Evolutionary conservation across 1,140 invertebrate genomes (phyloP).

Genomic region (Aethina tumida): DNA sequence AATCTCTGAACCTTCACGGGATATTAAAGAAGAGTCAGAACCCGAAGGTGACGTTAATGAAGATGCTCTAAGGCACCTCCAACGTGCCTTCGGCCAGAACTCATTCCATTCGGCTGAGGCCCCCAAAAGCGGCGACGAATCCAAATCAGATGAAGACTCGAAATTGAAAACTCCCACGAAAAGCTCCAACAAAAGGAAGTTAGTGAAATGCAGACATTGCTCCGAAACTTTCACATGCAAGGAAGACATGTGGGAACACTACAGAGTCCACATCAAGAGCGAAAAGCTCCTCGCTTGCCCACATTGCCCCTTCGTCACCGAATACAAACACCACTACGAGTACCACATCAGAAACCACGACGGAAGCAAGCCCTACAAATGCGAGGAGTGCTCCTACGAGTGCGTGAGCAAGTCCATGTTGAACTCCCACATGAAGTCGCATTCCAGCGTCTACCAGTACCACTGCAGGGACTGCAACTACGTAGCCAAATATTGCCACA

Average conservation of each 20-base stretch:
- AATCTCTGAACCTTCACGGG: neutral
- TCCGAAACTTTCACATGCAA: conserved; percentile 76
- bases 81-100: conserved; percentile 37
- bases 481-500: conserved; percentile 97
- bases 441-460: conserved; percentile 95
- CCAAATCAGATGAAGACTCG: conserved; percentile 50
- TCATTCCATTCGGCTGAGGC: conserved; percentile 18
- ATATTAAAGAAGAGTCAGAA: neutral
- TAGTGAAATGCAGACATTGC: conserved; percentile 89
- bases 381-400: conserved; percentile 79
- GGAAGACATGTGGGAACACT: conserved; percentile 88
- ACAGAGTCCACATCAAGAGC: conserved; percentile 79
- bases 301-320: conserved; percentile 93
- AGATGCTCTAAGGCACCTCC: conserved; percentile 31
- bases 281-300: conserved; percentile 88
- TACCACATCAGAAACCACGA: conserved; percentile 95
- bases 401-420: conserved; percentile 99
- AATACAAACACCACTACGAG: conserved; percentile 97
- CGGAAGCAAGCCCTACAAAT: conserved; percentile 95
- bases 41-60: neutral
- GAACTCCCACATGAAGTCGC: conserved; percentile 96
- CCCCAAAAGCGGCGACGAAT: conserved; percentile 12
- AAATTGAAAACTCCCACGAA: conserved; percentile 58
- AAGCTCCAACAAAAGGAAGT: conserved; percentile 77
- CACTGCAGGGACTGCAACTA: conserved; percentile 92